phyloP scores from a whole-genome alignment of 2,888 invertebrate species.

The Margaritifera margaritifera region DNA sequence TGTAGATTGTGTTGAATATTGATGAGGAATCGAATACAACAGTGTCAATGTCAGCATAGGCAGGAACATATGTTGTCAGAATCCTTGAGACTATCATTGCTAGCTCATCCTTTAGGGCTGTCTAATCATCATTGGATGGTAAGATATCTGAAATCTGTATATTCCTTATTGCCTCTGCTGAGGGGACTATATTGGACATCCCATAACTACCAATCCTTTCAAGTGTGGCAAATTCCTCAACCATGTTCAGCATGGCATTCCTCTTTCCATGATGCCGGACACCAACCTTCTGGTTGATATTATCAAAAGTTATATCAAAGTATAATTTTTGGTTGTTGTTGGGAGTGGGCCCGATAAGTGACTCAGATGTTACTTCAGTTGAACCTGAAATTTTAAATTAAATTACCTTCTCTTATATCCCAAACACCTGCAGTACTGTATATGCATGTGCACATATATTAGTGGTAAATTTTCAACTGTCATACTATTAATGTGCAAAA shows the following conservation, averaged over 20 bases:
- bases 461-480: too few species aligned
- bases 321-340: too few species aligned
- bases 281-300: constrained; percentile 19
- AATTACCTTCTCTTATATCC: too few species aligned
- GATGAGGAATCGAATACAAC: too few species aligned
- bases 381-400: too few species aligned
- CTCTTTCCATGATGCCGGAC: constrained; percentile 15
- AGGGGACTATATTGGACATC: constrained; percentile 4
- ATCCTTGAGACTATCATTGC: constrained; percentile 5
- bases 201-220: constrained; percentile 7
- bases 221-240: constrained; percentile 11
- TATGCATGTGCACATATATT: too few species aligned
- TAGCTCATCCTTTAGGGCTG: constrained; percentile 11
- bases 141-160: constrained; percentile 5
- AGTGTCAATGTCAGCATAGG: too few species aligned
- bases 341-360: too few species aligned
- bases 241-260: constrained; percentile 12
- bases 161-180: constrained; percentile 5
- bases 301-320: constrained; percentile 6
- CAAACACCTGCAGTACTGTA: too few species aligned
- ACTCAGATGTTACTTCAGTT: too few species aligned
- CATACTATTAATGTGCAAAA: too few species aligned
- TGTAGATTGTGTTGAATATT: too few species aligned
- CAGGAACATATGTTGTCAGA: constrained; percentile 1
- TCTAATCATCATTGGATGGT: constrained; percentile 5